Base-by-base conservation (phyloP, 2,888 invertebrate genomes). In the Aleiodes leptofemur region DNA sequence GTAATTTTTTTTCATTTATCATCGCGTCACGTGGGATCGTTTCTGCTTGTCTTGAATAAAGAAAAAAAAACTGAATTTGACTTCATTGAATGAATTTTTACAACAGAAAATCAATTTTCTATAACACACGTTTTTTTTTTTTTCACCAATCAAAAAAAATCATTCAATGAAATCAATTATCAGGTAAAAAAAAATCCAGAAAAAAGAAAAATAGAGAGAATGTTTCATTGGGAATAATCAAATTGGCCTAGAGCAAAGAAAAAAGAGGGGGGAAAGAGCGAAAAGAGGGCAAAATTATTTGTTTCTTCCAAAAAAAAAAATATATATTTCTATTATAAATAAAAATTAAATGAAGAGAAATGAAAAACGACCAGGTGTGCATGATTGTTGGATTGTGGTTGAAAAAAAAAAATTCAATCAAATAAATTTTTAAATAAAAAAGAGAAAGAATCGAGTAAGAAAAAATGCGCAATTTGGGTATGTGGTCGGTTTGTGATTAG, bases 401-500 rank as follows among this genome's bases (percentile, higher is more conserved):
- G 4, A 48, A 48, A 74, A 43, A 64, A 7, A 64, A 16, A 31
- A 23, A 34, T 34, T 34, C 34, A n/a, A 8, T 29, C 48, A 50
- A 48, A 53, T 50, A 31, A 31, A 16, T 23, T 23, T 23, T 23
- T 23, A 31, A 50, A 29, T 29, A 38, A 61, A 51, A 55, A 38
- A 55, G 38, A 48, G 14, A 56, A 55, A 59, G n/a, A 51, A 56
- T 76, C 70, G 75, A 78, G 76, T 78, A 78, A 76, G 78, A 85
- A 83, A 85, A 84, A 87, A 87, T 85, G 87, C 88, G 87, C 89
- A 89, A 89, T 86, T 23, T 89, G 89, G 89, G 88, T 88, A 88
- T 88, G 88, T 89, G 89, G 88, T 89, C 88, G 88, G 86, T 89
- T 88, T 89, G 87, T 89, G 86, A 88, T 85, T 84, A 89, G 89